Evolutionary conservation across 2,113 vertebrate species (phyloP).

Genomic region (Pterophyllum scalare): DNA sequence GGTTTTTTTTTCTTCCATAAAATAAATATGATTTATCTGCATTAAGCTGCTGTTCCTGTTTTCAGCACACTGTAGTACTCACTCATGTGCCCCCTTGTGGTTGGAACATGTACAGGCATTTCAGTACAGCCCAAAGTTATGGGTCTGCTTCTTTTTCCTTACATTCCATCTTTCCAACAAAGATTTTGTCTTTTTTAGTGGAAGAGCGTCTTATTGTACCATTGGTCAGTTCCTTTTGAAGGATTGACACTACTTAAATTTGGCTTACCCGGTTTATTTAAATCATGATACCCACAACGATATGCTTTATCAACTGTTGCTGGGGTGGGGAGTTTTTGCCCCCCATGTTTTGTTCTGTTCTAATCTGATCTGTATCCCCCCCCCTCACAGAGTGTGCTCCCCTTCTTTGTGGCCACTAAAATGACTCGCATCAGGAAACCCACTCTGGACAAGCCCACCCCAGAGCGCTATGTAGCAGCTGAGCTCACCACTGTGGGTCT

Average conservation of each 20-base stretch:
- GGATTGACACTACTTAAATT: background rate
- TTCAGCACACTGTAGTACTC: constrained; percentile 22
- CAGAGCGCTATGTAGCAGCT: constrained; percentile 87
- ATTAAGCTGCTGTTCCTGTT: constrained; percentile 36
- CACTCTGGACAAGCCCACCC: constrained; percentile 86
- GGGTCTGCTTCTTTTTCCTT: background rate
- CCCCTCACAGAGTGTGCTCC: constrained; percentile 87
- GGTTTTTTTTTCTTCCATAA: too few species aligned
- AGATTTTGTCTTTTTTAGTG: background rate
- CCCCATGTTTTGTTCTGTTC: background rate
- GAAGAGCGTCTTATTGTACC: background rate
- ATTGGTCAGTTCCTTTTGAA: too few species aligned
- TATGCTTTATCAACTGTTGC: background rate
- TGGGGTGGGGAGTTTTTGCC: background rate
- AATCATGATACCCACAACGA: background rate
- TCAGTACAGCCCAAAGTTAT: constrained; percentile 25
- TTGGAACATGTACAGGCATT: background rate
- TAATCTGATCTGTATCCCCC: background rate
- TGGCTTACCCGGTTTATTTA: background rate
- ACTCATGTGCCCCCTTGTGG: constrained; percentile 50
- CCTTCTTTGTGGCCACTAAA: constrained; percentile 91
- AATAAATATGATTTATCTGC: too few species aligned
- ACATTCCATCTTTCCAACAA: background rate
- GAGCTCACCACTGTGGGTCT: constrained; percentile 90
- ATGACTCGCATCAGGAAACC: constrained; percentile 88